These are phyloP conservation scores for Hycleus phaleratus DNA, from an alignment of 1,140 invertebrate genomes.

Conservation along the genomic window DNA sequence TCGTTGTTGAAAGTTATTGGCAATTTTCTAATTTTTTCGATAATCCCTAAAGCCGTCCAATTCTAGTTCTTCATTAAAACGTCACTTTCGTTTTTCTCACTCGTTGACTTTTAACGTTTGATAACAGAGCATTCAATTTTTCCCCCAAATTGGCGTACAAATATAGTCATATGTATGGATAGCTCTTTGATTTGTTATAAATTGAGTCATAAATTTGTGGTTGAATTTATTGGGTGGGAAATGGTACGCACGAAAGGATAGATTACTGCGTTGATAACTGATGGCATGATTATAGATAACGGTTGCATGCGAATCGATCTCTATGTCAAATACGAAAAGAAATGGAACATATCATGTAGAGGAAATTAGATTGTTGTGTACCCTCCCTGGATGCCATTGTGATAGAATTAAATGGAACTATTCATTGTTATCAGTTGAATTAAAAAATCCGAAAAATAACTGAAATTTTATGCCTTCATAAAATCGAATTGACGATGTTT, in stretches of 20 bases:
- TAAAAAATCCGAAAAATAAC: too few relatives aligned
- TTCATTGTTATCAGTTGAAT: too few relatives aligned
- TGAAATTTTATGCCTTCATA: too few relatives aligned
- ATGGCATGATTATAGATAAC: constrained; percentile 6
- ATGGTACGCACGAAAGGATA: constrained; percentile 13
- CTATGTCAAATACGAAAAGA: too few relatives aligned
- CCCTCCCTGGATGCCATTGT: too few relatives aligned
- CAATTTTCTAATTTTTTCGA: not conserved
- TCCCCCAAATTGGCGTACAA: constrained; percentile 5
- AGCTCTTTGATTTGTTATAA: constrained; percentile 18
- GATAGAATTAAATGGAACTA: too few relatives aligned
- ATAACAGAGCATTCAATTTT: not conserved
- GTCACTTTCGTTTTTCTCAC: not conserved
- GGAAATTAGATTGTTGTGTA: too few relatives aligned
- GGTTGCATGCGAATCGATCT: not conserved
- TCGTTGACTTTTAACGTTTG: not conserved
- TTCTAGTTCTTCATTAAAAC: too few relatives aligned
- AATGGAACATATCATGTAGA: too few relatives aligned
- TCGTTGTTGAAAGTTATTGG: not conserved
- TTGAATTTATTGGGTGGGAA: constrained; percentile 18
- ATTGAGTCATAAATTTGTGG: constrained; percentile 19
- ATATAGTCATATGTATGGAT: constrained; percentile 12
- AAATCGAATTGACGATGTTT: too few relatives aligned
- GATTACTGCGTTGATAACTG: constrained; percentile 10
- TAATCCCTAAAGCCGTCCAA: too few relatives aligned